A percentile compares a stretch with the other conserved stretches of the same genome.
Evolutionary conservation across 2,888 invertebrate species (phyloP).

Genomic region (Amphimallon solstitiale): DNA sequence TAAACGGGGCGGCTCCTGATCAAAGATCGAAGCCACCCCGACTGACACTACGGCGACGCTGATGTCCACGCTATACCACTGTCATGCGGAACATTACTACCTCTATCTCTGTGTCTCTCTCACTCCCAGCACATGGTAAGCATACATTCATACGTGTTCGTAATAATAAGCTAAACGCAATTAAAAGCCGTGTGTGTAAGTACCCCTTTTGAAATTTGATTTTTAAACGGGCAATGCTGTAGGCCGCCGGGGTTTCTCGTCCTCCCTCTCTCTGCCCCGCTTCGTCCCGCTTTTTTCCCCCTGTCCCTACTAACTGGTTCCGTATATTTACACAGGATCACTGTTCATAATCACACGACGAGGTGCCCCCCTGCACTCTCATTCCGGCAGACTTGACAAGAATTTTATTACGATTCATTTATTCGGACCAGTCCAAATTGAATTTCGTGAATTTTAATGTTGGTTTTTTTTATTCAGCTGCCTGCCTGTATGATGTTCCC

Average conservation of each 20-base stretch:
- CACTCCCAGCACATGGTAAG: neutral
- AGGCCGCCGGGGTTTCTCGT: neutral
- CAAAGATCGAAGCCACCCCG: conserved; percentile 50
- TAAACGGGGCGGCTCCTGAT: conserved; percentile 51
- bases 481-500: conserved; percentile 33
- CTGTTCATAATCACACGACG: conserved; percentile 55
- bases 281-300: neutral
- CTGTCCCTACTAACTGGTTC: conserved; percentile 5
- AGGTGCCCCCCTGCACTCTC: conserved; percentile 48
- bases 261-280: neutral
- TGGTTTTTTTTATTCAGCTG: conserved; percentile 37
- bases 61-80: conserved; percentile 44
- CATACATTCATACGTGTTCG: neutral
- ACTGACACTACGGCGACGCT: too few species aligned
- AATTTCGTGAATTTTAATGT: conserved; percentile 57
- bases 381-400: conserved; percentile 57
- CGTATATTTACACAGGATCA: conserved; percentile 55
- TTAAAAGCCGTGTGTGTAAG: conserved; percentile 55
- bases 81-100: conserved; percentile 48
- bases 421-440: conserved; percentile 53
- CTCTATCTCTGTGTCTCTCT: neutral
- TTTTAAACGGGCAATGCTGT: conserved; percentile 52
- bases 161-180: conserved; percentile 56
- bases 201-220: conserved; percentile 60
- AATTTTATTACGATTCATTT: conserved; percentile 60